Percentiles rank a stretch among this genome's conserved stretches.
These are phyloP conservation scores for Macrosiphum euphorbiae DNA, from an alignment of 2,888 invertebrate species.

Conservation along the genomic window DNA sequence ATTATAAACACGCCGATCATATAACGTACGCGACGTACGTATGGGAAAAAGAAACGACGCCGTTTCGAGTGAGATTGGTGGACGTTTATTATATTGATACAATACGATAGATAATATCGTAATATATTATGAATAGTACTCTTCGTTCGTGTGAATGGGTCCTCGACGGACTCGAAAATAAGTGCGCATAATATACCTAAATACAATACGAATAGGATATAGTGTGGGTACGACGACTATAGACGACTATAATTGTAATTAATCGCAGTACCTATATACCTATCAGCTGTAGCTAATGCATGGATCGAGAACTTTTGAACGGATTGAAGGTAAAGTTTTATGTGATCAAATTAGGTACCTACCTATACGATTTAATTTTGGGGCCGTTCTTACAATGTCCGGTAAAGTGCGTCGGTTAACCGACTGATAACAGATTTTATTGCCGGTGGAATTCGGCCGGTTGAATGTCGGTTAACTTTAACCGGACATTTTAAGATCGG, in stretches of 20 bases:
- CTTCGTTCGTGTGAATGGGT: neutral
- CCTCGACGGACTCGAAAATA: neutral
- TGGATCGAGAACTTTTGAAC: neutral
- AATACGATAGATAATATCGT: neutral
- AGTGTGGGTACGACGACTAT: neutral
- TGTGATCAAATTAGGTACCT: neutral
- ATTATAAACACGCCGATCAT: neutral
- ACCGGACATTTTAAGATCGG: too few relatives aligned
- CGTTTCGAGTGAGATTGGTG: neutral
- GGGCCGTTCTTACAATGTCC: too few relatives aligned
- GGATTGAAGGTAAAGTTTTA: neutral
- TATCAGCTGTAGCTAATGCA: too few relatives aligned
- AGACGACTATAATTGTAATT: neutral
- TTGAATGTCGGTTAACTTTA: too few relatives aligned
- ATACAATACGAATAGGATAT: neutral
- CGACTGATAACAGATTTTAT: too few relatives aligned
- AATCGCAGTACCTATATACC: neutral
- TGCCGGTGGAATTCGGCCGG: too few relatives aligned
- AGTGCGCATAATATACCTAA: neutral
- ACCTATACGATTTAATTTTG: too few relatives aligned
- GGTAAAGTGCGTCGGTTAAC: too few relatives aligned
- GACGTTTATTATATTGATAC: neutral
- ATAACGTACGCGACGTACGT: neutral
- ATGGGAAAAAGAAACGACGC: neutral
- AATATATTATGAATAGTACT: neutral